These are phyloP conservation scores for Labeo calbasu DNA, from an alignment of 2,797 vertebrate species.

Conservation along the genomic window DNA sequence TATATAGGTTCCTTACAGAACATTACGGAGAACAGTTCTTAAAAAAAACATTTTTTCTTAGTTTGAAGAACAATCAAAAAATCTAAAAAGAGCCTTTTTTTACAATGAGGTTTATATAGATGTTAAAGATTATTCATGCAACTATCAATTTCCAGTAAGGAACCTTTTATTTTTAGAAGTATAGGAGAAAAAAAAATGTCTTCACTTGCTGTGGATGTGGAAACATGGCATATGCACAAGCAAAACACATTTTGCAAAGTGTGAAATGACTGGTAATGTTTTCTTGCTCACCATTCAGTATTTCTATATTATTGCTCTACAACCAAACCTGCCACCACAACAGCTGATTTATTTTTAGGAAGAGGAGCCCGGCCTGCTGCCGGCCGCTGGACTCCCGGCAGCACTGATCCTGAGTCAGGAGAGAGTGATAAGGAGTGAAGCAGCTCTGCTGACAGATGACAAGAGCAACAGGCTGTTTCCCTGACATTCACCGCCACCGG, in stretches of 20 bases:
- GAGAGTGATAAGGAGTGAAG: conserved; percentile 69
- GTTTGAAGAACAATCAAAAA: no score
- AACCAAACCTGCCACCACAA: background rate
- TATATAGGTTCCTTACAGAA: no score
- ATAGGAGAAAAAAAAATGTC: background rate
- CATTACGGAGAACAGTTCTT: no score
- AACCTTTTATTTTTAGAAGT: background rate
- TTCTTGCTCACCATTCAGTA: background rate
- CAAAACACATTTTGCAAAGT: background rate
- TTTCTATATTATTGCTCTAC: background rate
- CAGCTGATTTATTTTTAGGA: conserved; percentile 17
- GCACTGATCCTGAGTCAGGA: conserved; percentile 47
- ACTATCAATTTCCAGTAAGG: background rate
- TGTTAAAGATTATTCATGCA: background rate
- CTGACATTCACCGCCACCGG: conserved; percentile 67
- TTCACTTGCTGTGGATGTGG: background rate
- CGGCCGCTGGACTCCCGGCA: background rate
- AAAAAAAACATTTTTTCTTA: no score
- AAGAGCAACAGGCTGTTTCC: conserved; percentile 72
- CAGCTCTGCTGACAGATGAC: conserved; percentile 73
- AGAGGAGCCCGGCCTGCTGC: background rate
- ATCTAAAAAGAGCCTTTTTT: no score
- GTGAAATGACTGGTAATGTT: background rate
- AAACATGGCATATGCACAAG: background rate
- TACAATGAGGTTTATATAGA: no score